A percentile compares a stretch with the other conserved stretches of the same genome.
phyloP scores from a whole-genome alignment of 2,797 vertebrate species.

The Chaetophractus vellerosus region DNA sequence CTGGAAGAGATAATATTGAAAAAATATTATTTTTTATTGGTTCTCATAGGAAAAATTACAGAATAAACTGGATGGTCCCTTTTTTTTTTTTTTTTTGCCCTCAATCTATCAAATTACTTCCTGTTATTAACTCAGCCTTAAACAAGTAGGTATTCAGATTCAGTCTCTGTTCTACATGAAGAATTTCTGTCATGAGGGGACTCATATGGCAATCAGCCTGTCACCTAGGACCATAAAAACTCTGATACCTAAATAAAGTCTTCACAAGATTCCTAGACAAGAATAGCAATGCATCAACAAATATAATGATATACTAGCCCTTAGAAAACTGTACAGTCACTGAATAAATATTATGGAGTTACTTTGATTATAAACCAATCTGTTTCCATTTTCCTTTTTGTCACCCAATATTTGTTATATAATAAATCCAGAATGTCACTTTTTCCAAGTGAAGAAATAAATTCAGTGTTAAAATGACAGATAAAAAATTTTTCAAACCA shows the following conservation, averaged over 20 bases:
- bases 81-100: slow-evolving; percentile 55
- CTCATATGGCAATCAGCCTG: not conserved
- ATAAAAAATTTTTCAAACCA: not conserved
- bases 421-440: not conserved
- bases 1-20: not conserved
- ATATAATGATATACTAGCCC: not conserved
- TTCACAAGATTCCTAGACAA: not conserved
- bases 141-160: not conserved
- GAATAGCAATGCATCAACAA: not conserved
- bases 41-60: slow-evolving; percentile 17
- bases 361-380: slow-evolving; percentile 15
- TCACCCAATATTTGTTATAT: not conserved
- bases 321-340: not conserved
- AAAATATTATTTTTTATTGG: slow-evolving; percentile 34
- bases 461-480: slow-evolving; percentile 36
- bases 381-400: slow-evolving; percentile 43
- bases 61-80: not conserved
- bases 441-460: not conserved
- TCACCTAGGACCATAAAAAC: not conserved
- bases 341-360: not conserved
- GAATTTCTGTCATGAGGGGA: not conserved
- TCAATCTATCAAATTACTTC: not conserved
- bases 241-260: not conserved
- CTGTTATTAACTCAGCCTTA: slow-evolving; percentile 39
- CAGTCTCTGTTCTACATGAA: not conserved